phyloP scores from a whole-genome alignment of 1,140 invertebrate genomes.

The Dendroctonus valens region DNA sequence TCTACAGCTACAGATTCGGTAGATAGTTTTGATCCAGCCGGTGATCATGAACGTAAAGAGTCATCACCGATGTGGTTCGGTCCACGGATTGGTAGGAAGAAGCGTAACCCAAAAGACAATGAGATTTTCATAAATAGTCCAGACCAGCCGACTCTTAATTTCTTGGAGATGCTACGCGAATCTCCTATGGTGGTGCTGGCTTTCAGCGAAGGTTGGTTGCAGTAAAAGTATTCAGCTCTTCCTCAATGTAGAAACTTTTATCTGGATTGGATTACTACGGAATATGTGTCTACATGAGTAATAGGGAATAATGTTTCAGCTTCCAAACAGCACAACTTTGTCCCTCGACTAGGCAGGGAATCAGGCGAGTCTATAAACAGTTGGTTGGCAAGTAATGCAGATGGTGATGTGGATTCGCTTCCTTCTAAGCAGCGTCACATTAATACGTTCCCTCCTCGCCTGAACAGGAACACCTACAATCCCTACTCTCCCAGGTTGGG shows the following conservation, averaged over 20 bases:
- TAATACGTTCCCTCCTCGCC: slow-evolving; percentile 18
- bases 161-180: slow-evolving; percentile 19
- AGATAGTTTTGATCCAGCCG: slow-evolving; percentile 4
- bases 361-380: slow-evolving; percentile 16
- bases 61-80: slow-evolving; percentile 33
- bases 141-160: slow-evolving; percentile 1
- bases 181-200: slow-evolving; percentile 27
- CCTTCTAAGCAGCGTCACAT: not conserved
- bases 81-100: slow-evolving; percentile 34
- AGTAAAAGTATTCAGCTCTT: not conserved
- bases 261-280: too few species aligned
- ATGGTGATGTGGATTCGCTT: not conserved
- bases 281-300: not conserved
- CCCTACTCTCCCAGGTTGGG: slow-evolving; percentile 24
- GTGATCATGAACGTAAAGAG: slow-evolving; percentile 15
- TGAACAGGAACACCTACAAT: slow-evolving; percentile 21
- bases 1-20: not conserved
- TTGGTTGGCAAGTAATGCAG: slow-evolving; percentile 10
- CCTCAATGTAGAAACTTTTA: not conserved
- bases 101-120: slow-evolving; percentile 21
- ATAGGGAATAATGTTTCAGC: slow-evolving; percentile 4
- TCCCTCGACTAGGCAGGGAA: slow-evolving; percentile 22
- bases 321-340: slow-evolving; percentile 22
- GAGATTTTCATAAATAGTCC: slow-evolving; percentile 15
- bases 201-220: slow-evolving; percentile 21